These are phyloP conservation scores for Diphyllodes magnificus DNA, from an alignment of 2,113 vertebrate genomes.

Conservation along the genomic window DNA sequence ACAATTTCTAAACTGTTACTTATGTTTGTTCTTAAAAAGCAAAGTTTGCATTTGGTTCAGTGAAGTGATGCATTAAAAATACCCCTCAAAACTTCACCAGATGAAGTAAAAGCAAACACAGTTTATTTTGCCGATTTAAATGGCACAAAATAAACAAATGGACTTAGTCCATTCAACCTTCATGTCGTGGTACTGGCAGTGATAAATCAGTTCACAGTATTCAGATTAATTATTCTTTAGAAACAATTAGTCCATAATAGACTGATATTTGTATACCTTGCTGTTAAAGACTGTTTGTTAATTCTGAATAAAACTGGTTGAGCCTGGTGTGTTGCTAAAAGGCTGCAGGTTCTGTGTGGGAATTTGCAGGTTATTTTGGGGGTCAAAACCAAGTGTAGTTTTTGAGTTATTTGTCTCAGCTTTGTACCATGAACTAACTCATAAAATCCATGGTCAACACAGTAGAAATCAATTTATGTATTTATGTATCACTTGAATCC, in stretches of 20 bases:
- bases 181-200: not conserved
- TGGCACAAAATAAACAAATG: not conserved
- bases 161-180: not conserved
- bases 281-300: not conserved
- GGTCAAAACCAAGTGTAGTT: not conserved
- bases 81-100: conserved; percentile 28
- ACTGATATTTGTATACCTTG: not conserved
- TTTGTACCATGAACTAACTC: not conserved
- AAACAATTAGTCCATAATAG: not conserved
- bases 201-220: conserved; percentile 40
- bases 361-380: not conserved
- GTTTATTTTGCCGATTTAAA: conserved; percentile 30
- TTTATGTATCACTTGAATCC: not conserved
- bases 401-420: not conserved
- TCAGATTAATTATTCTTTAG: not conserved
- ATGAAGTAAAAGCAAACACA: conserved; percentile 16
- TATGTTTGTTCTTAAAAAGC: not conserved
- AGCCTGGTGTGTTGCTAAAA: not conserved
- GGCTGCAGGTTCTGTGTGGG: not conserved
- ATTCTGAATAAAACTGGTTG: not conserved
- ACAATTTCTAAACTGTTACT: not conserved
- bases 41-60: not conserved
- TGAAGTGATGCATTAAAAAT: not conserved
- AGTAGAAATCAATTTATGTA: not conserved
- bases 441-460: not conserved